These are phyloP conservation scores for Schizaphis graminum DNA, from an alignment of 2,888 invertebrate species.

Conservation along the genomic window DNA sequence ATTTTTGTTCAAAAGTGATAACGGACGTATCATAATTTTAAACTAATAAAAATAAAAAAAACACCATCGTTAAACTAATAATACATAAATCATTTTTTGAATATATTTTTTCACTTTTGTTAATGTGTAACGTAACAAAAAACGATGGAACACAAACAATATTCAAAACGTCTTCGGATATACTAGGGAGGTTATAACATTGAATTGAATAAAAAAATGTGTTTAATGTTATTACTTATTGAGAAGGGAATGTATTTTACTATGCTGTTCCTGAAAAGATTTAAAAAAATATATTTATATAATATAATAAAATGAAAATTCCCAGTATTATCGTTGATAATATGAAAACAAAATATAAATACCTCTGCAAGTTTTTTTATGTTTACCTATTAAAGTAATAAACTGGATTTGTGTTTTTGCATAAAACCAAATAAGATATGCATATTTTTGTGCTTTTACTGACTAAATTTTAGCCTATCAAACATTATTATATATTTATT, in stretches of 20 bases:
- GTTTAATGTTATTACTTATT: neutral
- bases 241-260: neutral
- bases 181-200: neutral
- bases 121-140: neutral
- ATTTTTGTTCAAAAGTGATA: neutral
- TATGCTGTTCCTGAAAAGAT: neutral
- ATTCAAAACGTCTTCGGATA: neutral
- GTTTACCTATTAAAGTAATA: neutral
- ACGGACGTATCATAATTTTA: neutral
- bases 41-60: neutral
- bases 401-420: neutral
- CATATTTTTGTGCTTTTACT: neutral
- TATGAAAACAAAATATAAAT: neutral
- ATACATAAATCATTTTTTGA: conserved; percentile 5
- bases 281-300: neutral
- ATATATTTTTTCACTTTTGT: neutral
- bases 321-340: neutral
- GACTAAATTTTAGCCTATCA: neutral
- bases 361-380: neutral
- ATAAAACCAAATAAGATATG: neutral
- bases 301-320: neutral
- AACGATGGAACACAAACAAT: neutral
- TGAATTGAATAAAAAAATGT: neutral
- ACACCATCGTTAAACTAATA: neutral
- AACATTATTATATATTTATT: neutral